Base-by-base conservation (phyloP, 30 jellyfish, hydroid and myxozoan genomes). In the Mastigias papua region DNA sequence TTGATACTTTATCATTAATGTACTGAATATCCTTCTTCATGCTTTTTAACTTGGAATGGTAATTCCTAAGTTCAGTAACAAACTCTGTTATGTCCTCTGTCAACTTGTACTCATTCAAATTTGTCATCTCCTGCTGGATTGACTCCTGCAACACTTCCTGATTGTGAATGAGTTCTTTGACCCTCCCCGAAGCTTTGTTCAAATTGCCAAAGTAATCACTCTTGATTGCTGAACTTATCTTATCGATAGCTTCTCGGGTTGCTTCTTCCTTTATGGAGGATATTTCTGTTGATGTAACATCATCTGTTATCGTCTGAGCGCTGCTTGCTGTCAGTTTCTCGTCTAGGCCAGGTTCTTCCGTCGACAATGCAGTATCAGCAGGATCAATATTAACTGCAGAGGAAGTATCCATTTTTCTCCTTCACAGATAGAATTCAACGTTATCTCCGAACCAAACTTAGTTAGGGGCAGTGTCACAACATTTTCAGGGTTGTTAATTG, bases 121-220 rank as follows among this genome's bases (percentile, higher is more conserved):
- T 81, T 26, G 86, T 80, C 72, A 67, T 37, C 32, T 89, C 97
- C 66, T 89, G 97, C 61, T 89, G 93, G 42, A 89, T 77, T 1
- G 97, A 68, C 62, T 89, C 97, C 34, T 83, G 65, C 30, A 89
- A 34, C 30, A 89, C 90, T 30, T 73, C 77, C 74, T 89, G 97
- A 62, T 81, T 81, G 77, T 82, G 91, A 31, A 73, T 50, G 8
- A 89, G 76, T 50, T 89, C 97, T 1, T 68, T 66, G 31, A 81
- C 91, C 33, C 89, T 81, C 22, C 86, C 48, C 30, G 26, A 60
- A 11, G 89, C 86, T 72, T 81, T 73, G 0, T 73, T 62, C 23
- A 76, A 21, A 48, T 66, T 84, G 1, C 86, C 74, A 1, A 77
- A 58, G 73, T 66, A 87, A 34, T 57, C 48, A n/a, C 34, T 31